Percentiles rank a stretch among this genome's conserved stretches.
Evolutionary conservation across 2,113 vertebrate genomes (phyloP).

Genomic region (Erythrolamprus reginae): DNA sequence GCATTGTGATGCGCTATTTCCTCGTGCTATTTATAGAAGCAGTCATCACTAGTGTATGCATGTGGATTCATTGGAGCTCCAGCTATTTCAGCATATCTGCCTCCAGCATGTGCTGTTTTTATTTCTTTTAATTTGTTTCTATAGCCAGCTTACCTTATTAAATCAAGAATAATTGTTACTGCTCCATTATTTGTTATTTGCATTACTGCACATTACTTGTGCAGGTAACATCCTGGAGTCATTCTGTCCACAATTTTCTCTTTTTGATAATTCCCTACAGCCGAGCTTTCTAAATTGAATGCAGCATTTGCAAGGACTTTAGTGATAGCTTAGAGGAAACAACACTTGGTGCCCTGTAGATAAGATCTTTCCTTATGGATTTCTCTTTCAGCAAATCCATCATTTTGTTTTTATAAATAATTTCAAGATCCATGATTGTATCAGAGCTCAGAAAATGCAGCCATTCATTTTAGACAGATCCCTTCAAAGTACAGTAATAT

Average conservation of each 20-base stretch:
- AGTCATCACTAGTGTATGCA: not conserved
- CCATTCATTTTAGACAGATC: not conserved
- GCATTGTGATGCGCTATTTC: not conserved
- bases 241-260: not conserved
- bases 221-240: not conserved
- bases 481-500: not conserved
- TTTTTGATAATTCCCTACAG: not conserved
- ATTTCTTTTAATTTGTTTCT: constrained; percentile 7
- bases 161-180: not conserved
- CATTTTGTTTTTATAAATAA: not conserved
- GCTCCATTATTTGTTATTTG: too few relatives aligned
- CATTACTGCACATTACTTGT: too few relatives aligned
- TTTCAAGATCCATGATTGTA: not conserved
- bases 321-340: not conserved
- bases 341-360: not conserved
- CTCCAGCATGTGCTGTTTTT: not conserved
- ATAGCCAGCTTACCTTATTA: not conserved
- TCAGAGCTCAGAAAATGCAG: not conserved
- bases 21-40: constrained; percentile 8
- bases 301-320: not conserved
- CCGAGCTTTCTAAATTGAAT: not conserved
- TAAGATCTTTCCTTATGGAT: not conserved
- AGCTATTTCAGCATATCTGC: constrained; percentile 11
- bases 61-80: not conserved
- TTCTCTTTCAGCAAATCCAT: not conserved